These are phyloP conservation scores for Cantharis lateralis DNA, from an alignment of 2,888 invertebrate species.

Conservation along the genomic window DNA sequence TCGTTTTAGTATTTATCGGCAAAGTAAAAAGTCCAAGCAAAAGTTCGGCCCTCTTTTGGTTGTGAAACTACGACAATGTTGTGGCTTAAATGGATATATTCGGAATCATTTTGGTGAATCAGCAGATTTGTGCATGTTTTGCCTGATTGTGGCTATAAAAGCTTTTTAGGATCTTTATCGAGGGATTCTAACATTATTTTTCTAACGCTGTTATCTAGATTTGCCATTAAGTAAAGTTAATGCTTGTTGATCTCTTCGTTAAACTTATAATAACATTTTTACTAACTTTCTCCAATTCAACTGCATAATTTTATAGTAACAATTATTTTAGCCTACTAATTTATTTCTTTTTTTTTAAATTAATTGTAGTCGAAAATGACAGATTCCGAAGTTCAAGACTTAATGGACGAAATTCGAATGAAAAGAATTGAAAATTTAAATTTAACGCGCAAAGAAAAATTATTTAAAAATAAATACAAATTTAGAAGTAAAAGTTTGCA, in stretches of 20 bases:
- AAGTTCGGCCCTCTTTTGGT: constrained; percentile 35
- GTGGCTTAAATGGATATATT: constrained; percentile 41
- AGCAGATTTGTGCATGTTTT: constrained; percentile 38
- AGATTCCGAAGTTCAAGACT: not conserved
- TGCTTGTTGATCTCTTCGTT: constrained; percentile 2
- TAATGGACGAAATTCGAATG: not conserved
- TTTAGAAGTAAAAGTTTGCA: constrained; percentile 22
- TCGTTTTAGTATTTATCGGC: constrained; percentile 27
- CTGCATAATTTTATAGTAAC: not conserved
- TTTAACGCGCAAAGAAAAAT: constrained; percentile 11
- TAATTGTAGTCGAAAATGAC: not conserved
- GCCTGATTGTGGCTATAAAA: constrained; percentile 30
- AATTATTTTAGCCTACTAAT: not conserved
- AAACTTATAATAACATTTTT: not conserved
- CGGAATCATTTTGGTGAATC: constrained; percentile 42
- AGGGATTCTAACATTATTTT: constrained; percentile 9
- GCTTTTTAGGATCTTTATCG: constrained; percentile 30
- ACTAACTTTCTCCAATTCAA: not conserved
- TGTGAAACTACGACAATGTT: constrained; percentile 46
- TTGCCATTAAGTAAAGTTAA: not conserved
- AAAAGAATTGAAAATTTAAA: not conserved
- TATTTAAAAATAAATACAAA: constrained; percentile 13
- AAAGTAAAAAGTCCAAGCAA: constrained; percentile 24
- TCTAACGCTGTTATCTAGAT: constrained; percentile 1
- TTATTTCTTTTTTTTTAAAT: not conserved